Base-by-base conservation (phyloP, 2,113 vertebrate genomes). In the Brachypodius melanocephalos region DNA sequence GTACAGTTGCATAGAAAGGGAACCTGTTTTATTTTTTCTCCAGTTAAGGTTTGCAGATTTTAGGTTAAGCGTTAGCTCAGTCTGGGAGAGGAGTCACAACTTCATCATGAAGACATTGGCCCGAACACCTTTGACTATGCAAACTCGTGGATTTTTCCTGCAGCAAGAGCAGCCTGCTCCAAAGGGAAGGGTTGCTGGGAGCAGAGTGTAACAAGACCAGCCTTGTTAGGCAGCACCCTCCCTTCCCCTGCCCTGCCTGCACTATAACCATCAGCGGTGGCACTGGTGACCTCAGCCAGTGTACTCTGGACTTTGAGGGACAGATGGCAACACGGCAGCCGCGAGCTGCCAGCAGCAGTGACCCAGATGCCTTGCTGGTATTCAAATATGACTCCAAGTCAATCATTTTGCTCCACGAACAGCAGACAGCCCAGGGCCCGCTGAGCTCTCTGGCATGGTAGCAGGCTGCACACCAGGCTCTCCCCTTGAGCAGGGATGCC, bases 251-350 rank as follows among this genome's bases (percentile, higher is more conserved):
- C 9, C 54, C 69, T 26, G 55, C 48, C 57, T 8, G 34, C 40
- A 8, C 20, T 24, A 22, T 5, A 9, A 26, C 25, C 20, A 13
- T 24, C 31, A 17, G 48, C 1, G 6, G 5, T 0, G 3, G 1
- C 42, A 32, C 21, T 14, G 25, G 15, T 28, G 14, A 13, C 18
- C 36, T 26, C 18, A 28, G 7, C 36, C 36, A 20, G 10, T 3
- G 42, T 17, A 20, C 55, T 62, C 34, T 20, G 72, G 10, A 3
- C 19, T 29, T 62, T 24, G 31, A 32, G 77, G 42, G 42, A 48
- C 26, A 63, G 79, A 57, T 83, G 72, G 63, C 42, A 43, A 8
- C 42, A 24, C 1, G 1, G 48, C 8, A 57, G 63, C 63, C 48
- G 29, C 49, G 48, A 55, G 34, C 57, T 63, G 42, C 9, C 57